These are phyloP conservation scores for Saimiri boliviensis DNA, from an alignment of 2,113 vertebrate genomes.

Conservation along the genomic window DNA sequence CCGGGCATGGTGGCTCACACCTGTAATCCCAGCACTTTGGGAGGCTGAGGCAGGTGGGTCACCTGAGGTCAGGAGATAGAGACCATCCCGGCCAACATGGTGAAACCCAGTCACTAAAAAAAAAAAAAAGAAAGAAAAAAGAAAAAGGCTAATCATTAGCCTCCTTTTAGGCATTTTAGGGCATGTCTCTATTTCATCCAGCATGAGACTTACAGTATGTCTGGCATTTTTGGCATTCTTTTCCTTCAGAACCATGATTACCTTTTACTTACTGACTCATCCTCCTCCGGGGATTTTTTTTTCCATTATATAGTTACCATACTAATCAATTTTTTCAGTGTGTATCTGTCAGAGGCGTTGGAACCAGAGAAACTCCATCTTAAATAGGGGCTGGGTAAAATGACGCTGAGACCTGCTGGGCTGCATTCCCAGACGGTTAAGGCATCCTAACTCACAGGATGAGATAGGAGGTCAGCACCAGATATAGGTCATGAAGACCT, in stretches of 20 bases:
- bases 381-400: too few relatives aligned
- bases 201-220: background rate
- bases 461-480: too few relatives aligned
- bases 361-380: too few relatives aligned
- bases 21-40: too few relatives aligned
- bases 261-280: background rate
- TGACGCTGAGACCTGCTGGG: too few relatives aligned
- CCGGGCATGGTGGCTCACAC: too few relatives aligned
- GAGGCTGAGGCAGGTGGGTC: too few relatives aligned
- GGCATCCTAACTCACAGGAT: too few relatives aligned
- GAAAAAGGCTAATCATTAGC: background rate
- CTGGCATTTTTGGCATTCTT: conserved; percentile 27
- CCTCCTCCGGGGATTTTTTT: background rate
- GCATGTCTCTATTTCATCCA: background rate
- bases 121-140: background rate
- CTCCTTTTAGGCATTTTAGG: background rate
- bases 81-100: background rate
- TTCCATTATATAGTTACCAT: background rate
- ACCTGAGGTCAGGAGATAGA: too few relatives aligned
- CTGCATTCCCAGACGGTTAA: too few relatives aligned
- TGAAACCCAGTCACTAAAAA: background rate
- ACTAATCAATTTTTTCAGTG: conserved; percentile 15
- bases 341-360: background rate
- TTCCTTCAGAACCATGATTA: conserved; percentile 37
- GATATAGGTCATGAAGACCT: too few relatives aligned